These are phyloP conservation scores for Hemiscyllium ocellatum DNA, from an alignment of 2,113 vertebrate species.

Conservation along the genomic window DNA sequence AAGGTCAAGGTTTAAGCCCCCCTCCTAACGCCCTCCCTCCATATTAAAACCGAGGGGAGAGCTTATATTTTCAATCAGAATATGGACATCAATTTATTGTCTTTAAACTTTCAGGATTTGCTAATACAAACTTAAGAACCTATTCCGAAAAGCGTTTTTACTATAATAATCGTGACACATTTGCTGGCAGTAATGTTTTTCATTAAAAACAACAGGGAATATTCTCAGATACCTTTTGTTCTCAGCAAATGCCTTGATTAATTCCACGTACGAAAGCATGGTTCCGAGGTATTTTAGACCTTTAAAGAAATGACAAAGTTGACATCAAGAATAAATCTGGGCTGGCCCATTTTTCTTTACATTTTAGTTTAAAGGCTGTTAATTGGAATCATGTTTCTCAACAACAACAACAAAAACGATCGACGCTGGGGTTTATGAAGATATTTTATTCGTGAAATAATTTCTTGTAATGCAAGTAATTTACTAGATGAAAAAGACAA, in stretches of 20 bases:
- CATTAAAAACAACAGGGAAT: background rate
- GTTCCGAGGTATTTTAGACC: background rate
- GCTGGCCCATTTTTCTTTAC: background rate
- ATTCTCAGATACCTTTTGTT: background rate
- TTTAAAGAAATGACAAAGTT: background rate
- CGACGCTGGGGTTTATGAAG: constrained; percentile 23
- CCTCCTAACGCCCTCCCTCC: constrained; percentile 54
- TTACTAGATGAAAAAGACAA: constrained; percentile 36
- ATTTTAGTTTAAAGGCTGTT: background rate
- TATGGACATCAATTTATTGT: background rate
- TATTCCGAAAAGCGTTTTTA: background rate
- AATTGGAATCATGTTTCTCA: background rate
- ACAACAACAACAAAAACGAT: background rate
- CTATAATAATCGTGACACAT: background rate
- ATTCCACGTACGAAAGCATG: background rate
- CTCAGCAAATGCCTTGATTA: background rate
- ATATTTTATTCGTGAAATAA: constrained; percentile 36
- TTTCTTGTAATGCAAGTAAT: constrained; percentile 35
- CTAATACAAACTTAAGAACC: background rate
- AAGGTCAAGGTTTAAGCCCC: constrained; percentile 73
- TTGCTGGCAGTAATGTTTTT: background rate
- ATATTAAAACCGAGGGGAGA: background rate
- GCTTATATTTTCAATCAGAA: background rate
- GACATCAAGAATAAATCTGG: background rate
- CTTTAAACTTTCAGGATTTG: background rate